phyloP scores from a whole-genome alignment of 1,140 invertebrate genomes.

The Oryctes rhinoceros region DNA sequence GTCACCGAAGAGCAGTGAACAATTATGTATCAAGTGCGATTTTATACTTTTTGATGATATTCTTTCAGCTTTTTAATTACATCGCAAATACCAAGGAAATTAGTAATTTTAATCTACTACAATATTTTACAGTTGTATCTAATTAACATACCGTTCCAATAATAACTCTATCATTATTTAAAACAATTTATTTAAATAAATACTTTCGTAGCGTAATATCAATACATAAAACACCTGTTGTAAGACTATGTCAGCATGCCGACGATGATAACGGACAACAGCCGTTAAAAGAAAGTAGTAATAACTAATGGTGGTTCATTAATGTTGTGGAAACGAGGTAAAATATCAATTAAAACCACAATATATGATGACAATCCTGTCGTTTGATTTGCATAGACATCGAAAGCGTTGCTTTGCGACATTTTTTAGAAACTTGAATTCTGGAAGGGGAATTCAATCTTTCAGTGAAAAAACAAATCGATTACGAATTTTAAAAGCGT shows the following conservation, averaged over 20 bases:
- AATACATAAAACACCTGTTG: conserved; percentile 2
- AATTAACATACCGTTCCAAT: background rate
- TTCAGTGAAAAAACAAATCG: background rate
- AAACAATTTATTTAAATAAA: background rate
- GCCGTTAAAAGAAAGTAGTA: conserved; percentile 26
- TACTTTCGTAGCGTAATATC: background rate
- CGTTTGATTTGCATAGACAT: background rate
- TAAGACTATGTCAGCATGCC: background rate
- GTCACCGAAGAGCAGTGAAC: too few species aligned
- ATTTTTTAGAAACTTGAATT: background rate
- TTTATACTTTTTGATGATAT: too few species aligned
- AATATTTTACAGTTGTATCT: background rate
- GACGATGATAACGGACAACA: background rate
- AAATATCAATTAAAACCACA: background rate
- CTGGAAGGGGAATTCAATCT: background rate
- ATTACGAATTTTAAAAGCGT: background rate
- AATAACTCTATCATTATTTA: background rate
- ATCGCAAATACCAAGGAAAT: too few species aligned
- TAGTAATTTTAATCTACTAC: too few species aligned
- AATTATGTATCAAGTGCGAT: too few species aligned
- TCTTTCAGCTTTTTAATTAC: too few species aligned
- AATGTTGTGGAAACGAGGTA: background rate
- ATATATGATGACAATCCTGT: background rate
- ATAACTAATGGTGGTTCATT: conserved; percentile 3
- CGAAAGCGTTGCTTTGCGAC: background rate